Evolutionary conservation across 2,888 invertebrate species (phyloP).

Genomic region (Drosophila basisetae): DNA sequence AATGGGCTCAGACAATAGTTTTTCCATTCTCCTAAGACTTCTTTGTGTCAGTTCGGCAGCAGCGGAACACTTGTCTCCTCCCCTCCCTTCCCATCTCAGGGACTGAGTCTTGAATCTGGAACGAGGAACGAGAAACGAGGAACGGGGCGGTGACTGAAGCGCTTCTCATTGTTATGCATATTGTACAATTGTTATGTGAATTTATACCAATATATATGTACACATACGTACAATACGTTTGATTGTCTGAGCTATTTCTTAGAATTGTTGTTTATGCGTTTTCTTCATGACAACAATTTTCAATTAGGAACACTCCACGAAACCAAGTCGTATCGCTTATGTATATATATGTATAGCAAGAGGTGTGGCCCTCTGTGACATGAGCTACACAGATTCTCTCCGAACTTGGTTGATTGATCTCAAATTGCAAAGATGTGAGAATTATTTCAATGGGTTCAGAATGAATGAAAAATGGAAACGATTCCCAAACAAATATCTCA

Average conservation of each 20-base stretch:
- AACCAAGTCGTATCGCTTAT: conserved; percentile 7
- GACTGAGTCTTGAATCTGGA: conserved; percentile 56
- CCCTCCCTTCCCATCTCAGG: conserved; percentile 15
- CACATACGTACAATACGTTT: conserved; percentile 61
- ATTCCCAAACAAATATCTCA: neutral
- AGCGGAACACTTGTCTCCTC: conserved; percentile 67
- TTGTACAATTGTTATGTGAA: conserved; percentile 79
- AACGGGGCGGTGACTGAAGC: conserved; percentile 23
- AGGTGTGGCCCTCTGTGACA: conserved; percentile 40
- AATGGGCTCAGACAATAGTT: conserved; percentile 70
- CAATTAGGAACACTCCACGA: conserved; percentile 66
- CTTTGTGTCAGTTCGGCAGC: conserved; percentile 54
- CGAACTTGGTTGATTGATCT: conserved; percentile 34
- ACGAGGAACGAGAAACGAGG: conserved; percentile 31
- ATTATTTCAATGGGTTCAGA: conserved; percentile 5
- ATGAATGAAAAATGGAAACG: neutral
- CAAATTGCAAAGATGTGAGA: conserved; percentile 28
- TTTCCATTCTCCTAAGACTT: conserved; percentile 60
- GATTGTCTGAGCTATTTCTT: conserved; percentile 71
- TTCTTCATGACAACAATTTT: conserved; percentile 77
- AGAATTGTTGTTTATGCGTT: conserved; percentile 69
- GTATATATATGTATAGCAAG: conserved; percentile 11
- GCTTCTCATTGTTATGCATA: conserved; percentile 76
- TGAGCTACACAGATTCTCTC: neutral
- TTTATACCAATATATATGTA: conserved; percentile 45